Evolutionary conservation across 2,113 vertebrate genomes (phyloP).

Genomic region (Natator depressus): DNA sequence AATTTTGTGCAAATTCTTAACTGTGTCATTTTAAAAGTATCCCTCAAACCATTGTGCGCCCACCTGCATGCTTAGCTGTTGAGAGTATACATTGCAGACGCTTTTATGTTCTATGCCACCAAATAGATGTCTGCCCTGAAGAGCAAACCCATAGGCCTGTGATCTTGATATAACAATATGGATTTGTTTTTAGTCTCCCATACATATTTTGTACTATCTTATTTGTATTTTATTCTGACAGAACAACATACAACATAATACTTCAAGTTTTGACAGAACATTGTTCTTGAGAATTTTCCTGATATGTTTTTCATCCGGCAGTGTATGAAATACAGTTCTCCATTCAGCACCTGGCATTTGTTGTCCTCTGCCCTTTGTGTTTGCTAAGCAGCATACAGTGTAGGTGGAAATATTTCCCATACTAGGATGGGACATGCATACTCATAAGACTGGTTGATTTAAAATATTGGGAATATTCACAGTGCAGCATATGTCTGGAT

Average conservation of each 20-base stretch:
- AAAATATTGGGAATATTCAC: neutral
- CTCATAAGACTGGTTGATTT: neutral
- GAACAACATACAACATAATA: neutral
- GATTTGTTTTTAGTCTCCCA: neutral
- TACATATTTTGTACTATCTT: neutral
- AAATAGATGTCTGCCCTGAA: neutral
- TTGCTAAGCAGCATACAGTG: neutral
- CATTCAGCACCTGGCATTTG: neutral
- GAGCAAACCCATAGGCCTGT: neutral
- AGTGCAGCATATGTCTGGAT: neutral
- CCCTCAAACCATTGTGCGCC: neutral
- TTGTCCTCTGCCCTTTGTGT: neutral
- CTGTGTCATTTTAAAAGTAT: neutral
- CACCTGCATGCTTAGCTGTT: neutral
- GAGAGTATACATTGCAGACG: neutral
- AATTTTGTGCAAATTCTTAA: neutral
- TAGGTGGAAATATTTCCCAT: slow-evolving; percentile 7
- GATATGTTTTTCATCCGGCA: neutral
- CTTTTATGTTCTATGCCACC: neutral
- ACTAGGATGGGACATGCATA: neutral
- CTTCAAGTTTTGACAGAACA: neutral
- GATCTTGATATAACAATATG: neutral
- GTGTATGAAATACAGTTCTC: neutral
- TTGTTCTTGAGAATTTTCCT: slow-evolving; percentile 1
- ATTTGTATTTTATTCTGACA: neutral